A percentile compares a stretch with the other conserved stretches of the same genome.
Evolutionary conservation across 2,113 vertebrate species (phyloP).

Genomic region (Ceyx cyanopectus): DNA sequence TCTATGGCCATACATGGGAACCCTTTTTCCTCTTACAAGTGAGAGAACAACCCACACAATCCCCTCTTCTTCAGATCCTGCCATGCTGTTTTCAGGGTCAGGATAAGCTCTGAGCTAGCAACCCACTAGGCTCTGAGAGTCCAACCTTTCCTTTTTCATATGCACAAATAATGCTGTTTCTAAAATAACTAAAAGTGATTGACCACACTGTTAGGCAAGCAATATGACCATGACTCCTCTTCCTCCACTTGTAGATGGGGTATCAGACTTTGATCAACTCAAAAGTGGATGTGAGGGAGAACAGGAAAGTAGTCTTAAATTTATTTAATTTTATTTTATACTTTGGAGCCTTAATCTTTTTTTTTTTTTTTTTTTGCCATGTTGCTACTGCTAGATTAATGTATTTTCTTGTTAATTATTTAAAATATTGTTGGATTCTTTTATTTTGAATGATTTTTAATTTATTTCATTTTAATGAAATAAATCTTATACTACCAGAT

Average conservation of each 20-base stretch:
- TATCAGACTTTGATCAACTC: background rate
- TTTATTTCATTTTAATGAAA: background rate
- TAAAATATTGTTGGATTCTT: background rate
- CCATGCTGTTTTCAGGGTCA: rapidly evolving
- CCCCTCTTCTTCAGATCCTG: background rate
- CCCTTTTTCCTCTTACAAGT: background rate
- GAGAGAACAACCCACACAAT: background rate
- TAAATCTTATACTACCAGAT: background rate
- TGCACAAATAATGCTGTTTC: background rate
- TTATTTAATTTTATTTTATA: background rate
- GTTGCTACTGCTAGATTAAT: background rate
- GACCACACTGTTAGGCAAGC: background rate
- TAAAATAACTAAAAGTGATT: background rate
- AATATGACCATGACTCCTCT: background rate
- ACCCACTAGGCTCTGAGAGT: rapidly evolving
- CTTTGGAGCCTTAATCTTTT: background rate
- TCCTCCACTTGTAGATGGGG: background rate
- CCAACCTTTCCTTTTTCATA: background rate
- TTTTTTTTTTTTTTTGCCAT: background rate
- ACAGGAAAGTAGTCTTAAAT: background rate
- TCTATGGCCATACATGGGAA: background rate
- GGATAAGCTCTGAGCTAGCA: rapidly evolving
- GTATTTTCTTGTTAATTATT: background rate
- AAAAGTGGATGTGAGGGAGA: background rate
- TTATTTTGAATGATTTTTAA: background rate